Conservation (phyloP, 1,140 invertebrate species). For the Charaxes varanes region DNA sequence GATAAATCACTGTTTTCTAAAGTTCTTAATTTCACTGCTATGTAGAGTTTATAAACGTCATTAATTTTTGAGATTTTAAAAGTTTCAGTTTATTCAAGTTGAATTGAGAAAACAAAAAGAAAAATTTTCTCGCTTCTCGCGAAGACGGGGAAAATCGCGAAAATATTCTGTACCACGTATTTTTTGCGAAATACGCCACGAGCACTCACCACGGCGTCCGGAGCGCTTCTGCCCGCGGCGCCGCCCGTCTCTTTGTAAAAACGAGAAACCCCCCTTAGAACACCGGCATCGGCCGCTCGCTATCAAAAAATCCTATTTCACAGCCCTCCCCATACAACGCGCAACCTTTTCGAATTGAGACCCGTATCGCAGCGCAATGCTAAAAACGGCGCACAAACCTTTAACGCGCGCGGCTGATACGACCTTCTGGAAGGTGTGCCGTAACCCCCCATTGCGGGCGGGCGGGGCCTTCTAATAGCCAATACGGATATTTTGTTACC, state of each 20-base stretch:
- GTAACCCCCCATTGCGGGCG: constrained; percentile 28
- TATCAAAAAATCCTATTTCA: constrained; percentile 35
- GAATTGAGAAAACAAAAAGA: constrained; percentile 4
- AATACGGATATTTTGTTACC: constrained; percentile 75
- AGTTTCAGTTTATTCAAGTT: neutral
- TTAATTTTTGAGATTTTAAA: constrained; percentile 4
- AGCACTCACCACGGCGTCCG: constrained; percentile 53
- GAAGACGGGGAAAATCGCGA: constrained; percentile 34
- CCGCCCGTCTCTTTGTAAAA: constrained; percentile 41
- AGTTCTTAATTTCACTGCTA: constrained; percentile 13
- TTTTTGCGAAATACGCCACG: constrained; percentile 25
- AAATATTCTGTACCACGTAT: constrained; percentile 24
- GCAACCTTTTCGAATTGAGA: constrained; percentile 31
- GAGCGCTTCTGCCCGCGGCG: constrained; percentile 53
- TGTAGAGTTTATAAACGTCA: neutral
- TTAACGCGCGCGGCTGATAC: constrained; percentile 15
- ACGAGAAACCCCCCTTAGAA: constrained; percentile 36
- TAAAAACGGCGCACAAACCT: constrained; percentile 19
- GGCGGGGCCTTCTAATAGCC: constrained; percentile 72
- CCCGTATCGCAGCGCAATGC: neutral
- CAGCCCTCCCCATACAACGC: constrained; percentile 23
- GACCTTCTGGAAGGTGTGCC: constrained; percentile 23
- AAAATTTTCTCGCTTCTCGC: constrained; percentile 1
- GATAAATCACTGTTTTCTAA: constrained; percentile 4
- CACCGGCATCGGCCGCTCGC: constrained; percentile 24